Evolutionary conservation across 2,113 vertebrate genomes (phyloP), one percentile per base, ranked within the genome.

Genomic region (Chascanopsetta lugubris): DNA sequence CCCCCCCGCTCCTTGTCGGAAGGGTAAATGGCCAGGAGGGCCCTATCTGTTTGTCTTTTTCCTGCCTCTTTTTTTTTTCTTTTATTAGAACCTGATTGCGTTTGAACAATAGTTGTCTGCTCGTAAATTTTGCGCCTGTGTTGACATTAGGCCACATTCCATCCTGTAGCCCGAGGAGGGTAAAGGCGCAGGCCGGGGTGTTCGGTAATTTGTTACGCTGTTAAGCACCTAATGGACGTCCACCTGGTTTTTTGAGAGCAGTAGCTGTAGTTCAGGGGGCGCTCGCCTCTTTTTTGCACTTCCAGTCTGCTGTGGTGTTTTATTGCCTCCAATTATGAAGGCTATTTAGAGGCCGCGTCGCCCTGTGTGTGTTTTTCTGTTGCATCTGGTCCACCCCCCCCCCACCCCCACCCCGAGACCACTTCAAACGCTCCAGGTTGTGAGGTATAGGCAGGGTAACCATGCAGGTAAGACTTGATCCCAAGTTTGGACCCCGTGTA

Each of bases 141-240:
- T 90, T 93, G 90, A 92, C 87, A 87, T 86, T 91, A 73, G 85
- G 81, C 85, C 69, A 59, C 69, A 82, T 89, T 90, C 85, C 83
- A 79, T 73, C 83, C 49, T 32, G 21, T 75, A 65, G 91, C 83
- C 92, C 18, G 55, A 80, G 86, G 81, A 83, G 80, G n/a, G 58
- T 61, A 80, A 86, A 77, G 36, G 82, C 73, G 78, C 77, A 78
- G 70, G 40, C 55, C 66, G 45, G 86, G 88, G 82, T 86, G 80
- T 93, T 71, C 17, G 64, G 63, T 88, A 69, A 92, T 93, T 94
- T 94, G 90, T 92, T 91, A 90, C 77, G 43, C 78, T 71, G 86
- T 91, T 92, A 90, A 90, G 85, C 67, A 79, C 75, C 68, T 89
- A 92, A 93, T 89, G 79, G 88, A 83, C 67, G 73, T 85, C 88